These are phyloP conservation scores for Heliconius nattereri DNA, from an alignment of 1,140 invertebrate species.

Conservation along the genomic window DNA sequence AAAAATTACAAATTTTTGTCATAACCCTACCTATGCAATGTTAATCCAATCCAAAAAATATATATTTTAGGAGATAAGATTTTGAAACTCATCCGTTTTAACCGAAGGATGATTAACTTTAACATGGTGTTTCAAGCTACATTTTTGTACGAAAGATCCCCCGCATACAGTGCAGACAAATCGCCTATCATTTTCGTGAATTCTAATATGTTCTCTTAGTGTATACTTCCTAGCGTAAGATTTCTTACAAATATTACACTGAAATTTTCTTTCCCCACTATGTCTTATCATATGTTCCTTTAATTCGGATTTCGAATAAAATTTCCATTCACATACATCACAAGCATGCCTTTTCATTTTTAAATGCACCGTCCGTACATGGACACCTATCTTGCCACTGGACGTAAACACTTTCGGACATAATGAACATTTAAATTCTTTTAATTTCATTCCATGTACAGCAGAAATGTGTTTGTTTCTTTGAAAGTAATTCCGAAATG, in stretches of 20 bases:
- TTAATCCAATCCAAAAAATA: neutral
- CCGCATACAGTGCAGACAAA: slow-evolving; percentile 79
- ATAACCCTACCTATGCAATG: neutral
- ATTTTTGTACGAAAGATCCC: slow-evolving; percentile 77
- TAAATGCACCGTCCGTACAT: slow-evolving; percentile 66
- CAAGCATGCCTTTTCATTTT: slow-evolving; percentile 81
- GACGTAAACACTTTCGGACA: slow-evolving; percentile 69
- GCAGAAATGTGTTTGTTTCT: slow-evolving; percentile 69
- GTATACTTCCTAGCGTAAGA: slow-evolving; percentile 86
- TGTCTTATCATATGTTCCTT: slow-evolving; percentile 85
- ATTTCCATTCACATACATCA: slow-evolving; percentile 83
- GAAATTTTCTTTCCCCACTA: slow-evolving; percentile 83
- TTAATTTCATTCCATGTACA: slow-evolving; percentile 66
- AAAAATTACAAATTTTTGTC: neutral
- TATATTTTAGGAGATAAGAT: slow-evolving; percentile 33
- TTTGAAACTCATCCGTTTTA: slow-evolving; percentile 40
- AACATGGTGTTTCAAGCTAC: slow-evolving; percentile 72
- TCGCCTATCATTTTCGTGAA: slow-evolving; percentile 82
- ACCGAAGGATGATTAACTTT: slow-evolving; percentile 65
- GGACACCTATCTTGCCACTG: slow-evolving; percentile 67
- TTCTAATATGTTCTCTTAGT: slow-evolving; percentile 86
- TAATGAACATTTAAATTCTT: slow-evolving; percentile 69
- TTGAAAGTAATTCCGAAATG: slow-evolving; percentile 72
- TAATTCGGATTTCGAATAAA: slow-evolving; percentile 83
- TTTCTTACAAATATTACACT: slow-evolving; percentile 83